Conservation (phyloP, 2,113 vertebrate genomes). For the Syngnathus scovelli region DNA sequence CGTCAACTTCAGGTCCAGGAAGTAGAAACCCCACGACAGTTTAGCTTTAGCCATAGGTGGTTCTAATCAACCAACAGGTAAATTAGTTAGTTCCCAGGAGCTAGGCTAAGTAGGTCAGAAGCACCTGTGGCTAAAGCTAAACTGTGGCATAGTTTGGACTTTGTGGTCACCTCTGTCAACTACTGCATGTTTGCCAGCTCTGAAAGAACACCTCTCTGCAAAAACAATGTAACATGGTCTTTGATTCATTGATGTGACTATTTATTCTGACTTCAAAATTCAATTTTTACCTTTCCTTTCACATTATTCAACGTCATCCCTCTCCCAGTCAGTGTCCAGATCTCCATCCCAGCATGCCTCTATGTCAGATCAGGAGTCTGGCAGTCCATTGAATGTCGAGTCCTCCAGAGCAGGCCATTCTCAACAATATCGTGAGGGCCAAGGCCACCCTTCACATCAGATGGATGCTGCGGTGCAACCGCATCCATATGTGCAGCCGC, state of each 20-base stretch:
- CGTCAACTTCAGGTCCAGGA: too few species aligned
- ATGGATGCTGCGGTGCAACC: constrained; percentile 25
- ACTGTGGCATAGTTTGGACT: too few species aligned
- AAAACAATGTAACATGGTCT: not conserved
- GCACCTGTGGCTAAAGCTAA: too few species aligned
- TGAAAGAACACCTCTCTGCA: not conserved
- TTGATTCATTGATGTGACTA: not conserved
- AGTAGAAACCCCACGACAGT: too few species aligned
- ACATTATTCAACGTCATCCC: constrained; percentile 36
- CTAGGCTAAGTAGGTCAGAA: too few species aligned
- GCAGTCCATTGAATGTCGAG: constrained; percentile 79
- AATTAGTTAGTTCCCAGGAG: too few species aligned
- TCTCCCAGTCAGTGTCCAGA: constrained; percentile 32
- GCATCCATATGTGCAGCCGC: constrained; percentile 1
- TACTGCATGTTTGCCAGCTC: too few species aligned
- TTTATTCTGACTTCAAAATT: not conserved
- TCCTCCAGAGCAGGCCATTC: constrained; percentile 72
- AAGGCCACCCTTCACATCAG: constrained; percentile 33
- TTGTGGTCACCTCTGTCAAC: too few species aligned
- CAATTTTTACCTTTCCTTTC: not conserved
- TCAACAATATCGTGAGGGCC: constrained; percentile 52
- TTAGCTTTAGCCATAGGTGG: too few species aligned
- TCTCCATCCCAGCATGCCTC: constrained; percentile 55
- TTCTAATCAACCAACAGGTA: too few species aligned
- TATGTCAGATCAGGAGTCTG: constrained; percentile 73